phyloP scores from a whole-genome alignment of 92 coral and sea anemone species.

The Porites divaricata region DNA sequence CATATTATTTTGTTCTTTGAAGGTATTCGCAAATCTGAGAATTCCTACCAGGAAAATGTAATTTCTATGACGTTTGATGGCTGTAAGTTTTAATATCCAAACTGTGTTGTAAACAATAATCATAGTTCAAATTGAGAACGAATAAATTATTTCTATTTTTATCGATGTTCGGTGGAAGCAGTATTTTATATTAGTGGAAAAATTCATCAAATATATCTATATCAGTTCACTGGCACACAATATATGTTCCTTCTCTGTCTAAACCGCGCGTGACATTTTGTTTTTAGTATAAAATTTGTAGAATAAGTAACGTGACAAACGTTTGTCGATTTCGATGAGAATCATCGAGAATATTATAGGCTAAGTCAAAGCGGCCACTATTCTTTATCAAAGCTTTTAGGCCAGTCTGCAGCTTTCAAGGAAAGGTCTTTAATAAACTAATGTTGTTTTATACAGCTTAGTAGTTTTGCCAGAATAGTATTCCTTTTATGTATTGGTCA shows the following conservation, averaged over 20 bases:
- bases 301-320: too few species aligned
- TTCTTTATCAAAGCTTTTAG: background rate
- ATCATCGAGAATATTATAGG: too few species aligned
- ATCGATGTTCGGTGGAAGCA: background rate
- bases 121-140: background rate
- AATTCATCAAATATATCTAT: background rate
- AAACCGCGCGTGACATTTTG: too few species aligned
- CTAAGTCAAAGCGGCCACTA: background rate
- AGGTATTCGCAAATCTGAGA: background rate
- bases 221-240: too few species aligned
- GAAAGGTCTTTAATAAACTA: background rate
- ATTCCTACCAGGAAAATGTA: background rate
- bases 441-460: too few species aligned
- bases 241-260: too few species aligned
- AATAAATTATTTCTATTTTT: slow-evolving; percentile 19
- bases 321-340: too few species aligned
- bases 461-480: too few species aligned
- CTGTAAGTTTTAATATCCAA: slow-evolving; percentile 15
- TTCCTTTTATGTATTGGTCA: slow-evolving; percentile 1
- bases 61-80: background rate
- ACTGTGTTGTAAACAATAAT: background rate
- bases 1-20: too few species aligned
- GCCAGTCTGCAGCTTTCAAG: background rate
- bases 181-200: background rate
- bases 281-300: too few species aligned